Percentiles rank a stretch among this genome's conserved stretches.
phyloP scores from a whole-genome alignment of 2,797 vertebrate genomes.

The Enteromius trimaculatus region DNA sequence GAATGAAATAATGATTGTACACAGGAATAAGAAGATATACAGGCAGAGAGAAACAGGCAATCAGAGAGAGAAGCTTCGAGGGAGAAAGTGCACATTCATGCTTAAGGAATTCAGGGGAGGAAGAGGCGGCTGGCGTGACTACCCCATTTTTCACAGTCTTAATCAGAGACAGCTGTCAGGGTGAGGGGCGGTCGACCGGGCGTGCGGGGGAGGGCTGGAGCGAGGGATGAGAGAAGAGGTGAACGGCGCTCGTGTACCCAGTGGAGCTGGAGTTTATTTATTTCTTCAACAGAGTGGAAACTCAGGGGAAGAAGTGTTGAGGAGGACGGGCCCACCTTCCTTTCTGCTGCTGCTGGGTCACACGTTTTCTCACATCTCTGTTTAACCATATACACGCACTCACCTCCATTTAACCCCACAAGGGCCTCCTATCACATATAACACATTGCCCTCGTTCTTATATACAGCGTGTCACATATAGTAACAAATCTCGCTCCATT shows the following conservation, averaged over 20 bases:
- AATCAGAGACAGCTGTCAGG: slow-evolving; percentile 87
- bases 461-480: slow-evolving; percentile 28
- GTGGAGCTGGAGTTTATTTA: slow-evolving; percentile 55
- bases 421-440: slow-evolving; percentile 12
- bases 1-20: slow-evolving; percentile 51
- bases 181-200: slow-evolving; percentile 68
- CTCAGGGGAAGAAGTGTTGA: slow-evolving; percentile 56
- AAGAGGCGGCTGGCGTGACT: slow-evolving; percentile 77
- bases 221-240: slow-evolving; percentile 36
- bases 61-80: slow-evolving; percentile 31
- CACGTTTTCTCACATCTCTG: slow-evolving; percentile 30
- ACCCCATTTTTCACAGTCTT: slow-evolving; percentile 82
- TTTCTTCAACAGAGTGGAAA: slow-evolving; percentile 59
- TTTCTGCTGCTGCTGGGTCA: slow-evolving; percentile 58
- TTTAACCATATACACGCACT: slow-evolving; percentile 2
- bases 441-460: slow-evolving; percentile 17
- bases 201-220: slow-evolving; percentile 30
- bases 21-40: slow-evolving; percentile 24
- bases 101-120: slow-evolving; percentile 79
- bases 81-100: slow-evolving; percentile 83
- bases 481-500: slow-evolving; percentile 31
- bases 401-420: slow-evolving; percentile 28
- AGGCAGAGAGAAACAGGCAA: slow-evolving; percentile 57
- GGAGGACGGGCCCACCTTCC: slow-evolving; percentile 66
- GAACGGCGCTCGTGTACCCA: slow-evolving; percentile 45